Evolutionary conservation across 2,113 vertebrate species (phyloP).

Genomic region (Echinops telfairi): DNA sequence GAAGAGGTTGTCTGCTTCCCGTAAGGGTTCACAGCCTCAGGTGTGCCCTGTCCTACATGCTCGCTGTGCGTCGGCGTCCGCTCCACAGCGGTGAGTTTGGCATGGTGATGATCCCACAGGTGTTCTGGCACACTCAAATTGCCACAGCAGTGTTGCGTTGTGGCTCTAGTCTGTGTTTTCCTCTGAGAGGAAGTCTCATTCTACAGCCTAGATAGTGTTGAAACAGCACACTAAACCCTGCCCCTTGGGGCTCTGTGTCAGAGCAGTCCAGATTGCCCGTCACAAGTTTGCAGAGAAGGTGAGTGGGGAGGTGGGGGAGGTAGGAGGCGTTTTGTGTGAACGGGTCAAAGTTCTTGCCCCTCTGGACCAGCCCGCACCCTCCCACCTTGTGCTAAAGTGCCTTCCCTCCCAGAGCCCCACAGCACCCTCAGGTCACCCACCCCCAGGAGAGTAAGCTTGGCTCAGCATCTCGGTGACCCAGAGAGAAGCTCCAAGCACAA

Average conservation of each 20-base stretch:
- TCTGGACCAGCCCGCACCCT: too few relatives aligned
- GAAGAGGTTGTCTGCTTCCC: too few relatives aligned
- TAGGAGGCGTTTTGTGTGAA: not conserved
- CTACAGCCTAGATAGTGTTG: not conserved
- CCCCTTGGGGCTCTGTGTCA: not conserved
- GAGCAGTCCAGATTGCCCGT: not conserved
- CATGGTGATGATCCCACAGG: too few relatives aligned
- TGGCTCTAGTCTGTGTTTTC: not conserved
- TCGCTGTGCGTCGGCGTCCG: too few relatives aligned
- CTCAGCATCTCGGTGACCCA: too few relatives aligned
- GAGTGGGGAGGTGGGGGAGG: not conserved
- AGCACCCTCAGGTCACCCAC: not conserved
- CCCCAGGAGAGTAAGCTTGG: not conserved
- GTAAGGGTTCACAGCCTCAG: too few relatives aligned
- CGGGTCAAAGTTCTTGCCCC: not conserved
- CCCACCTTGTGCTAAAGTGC: not conserved
- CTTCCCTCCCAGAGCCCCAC: not conserved
- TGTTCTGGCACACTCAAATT: not conserved
- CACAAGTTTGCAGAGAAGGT: conserved; percentile 5
- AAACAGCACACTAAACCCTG: conserved; percentile 18
- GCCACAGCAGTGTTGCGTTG: not conserved
- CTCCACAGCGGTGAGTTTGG: not conserved
- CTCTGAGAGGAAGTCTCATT: not conserved
- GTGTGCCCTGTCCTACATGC: too few relatives aligned
- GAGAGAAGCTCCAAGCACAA: not conserved